Conservation (phyloP, 2,113 vertebrate species). For the Puntigrus tetrazona region DNA sequence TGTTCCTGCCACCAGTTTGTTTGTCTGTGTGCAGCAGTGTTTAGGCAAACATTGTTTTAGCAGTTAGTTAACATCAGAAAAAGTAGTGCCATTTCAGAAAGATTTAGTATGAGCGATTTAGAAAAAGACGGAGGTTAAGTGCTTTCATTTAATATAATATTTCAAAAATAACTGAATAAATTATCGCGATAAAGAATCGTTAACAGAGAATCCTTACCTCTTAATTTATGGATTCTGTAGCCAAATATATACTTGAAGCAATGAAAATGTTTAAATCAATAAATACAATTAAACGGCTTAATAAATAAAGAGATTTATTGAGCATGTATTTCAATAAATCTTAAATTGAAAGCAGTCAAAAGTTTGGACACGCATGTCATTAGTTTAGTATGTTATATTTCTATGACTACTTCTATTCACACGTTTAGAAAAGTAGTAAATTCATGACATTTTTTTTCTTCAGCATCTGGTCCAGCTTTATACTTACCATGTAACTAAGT, state of each 20-base stretch:
- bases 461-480: too few relatives aligned
- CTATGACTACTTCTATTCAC: neutral
- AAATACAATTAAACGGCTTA: too few relatives aligned
- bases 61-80: conserved; percentile 59
- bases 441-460: neutral
- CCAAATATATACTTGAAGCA: too few relatives aligned
- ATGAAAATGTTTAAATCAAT: too few relatives aligned
- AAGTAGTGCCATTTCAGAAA: conserved; percentile 42
- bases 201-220: conserved; percentile 20
- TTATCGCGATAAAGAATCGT: conserved; percentile 28
- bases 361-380: neutral
- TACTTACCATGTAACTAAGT: too few relatives aligned
- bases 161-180: neutral
- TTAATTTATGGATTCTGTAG: neutral
- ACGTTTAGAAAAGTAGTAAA: neutral
- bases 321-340: neutral
- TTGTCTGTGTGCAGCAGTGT: conserved; percentile 57
- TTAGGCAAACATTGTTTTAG: conserved; percentile 66
- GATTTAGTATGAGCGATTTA: conserved; percentile 48
- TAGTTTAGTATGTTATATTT: too few relatives aligned
- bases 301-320: neutral
- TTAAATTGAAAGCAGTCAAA: neutral
- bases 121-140: neutral
- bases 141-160: conserved; percentile 15
- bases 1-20: conserved; percentile 60